A percentile compares a stretch with the other conserved stretches of the same genome.
phyloP scores from a whole-genome alignment of 2,888 invertebrate species.

The Cephus pygmeus region DNA sequence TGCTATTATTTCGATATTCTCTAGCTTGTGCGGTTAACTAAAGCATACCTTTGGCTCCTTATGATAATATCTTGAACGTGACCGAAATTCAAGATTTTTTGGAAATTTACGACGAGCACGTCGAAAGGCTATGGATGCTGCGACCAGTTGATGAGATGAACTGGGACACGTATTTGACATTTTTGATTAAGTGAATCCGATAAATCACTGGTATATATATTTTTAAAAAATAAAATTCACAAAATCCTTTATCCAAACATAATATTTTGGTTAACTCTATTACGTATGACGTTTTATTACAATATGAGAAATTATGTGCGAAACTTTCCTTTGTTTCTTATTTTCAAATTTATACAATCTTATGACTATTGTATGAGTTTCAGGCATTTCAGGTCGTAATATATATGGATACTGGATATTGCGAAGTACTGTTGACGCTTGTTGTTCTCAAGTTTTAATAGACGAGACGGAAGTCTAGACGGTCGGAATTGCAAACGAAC shows the following conservation, averaged over 20 bases:
- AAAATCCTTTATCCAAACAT: neutral
- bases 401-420: neutral
- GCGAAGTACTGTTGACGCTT: neutral
- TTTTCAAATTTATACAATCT: neutral
- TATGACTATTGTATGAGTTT: neutral
- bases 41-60: neutral
- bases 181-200: neutral
- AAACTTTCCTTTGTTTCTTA: neutral
- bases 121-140: slow-evolving; percentile 53
- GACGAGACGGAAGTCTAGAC: neutral
- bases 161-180: slow-evolving; percentile 44
- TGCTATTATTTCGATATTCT: neutral
- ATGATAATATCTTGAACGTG: neutral
- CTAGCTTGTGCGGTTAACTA: neutral
- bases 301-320: neutral
- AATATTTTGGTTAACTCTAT: neutral
- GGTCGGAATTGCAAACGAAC: neutral
- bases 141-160: slow-evolving; percentile 50
- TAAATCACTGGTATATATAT: too few relatives aligned
- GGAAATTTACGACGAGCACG: slow-evolving; percentile 57
- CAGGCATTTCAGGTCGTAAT: neutral
- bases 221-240: neutral
- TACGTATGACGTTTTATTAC: neutral
- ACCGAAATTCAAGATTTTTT: slow-evolving; percentile 43
- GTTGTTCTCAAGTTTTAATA: neutral